Conservation (phyloP, 35 echinoderm and acorn worm genomes). For the Heliocidaris erythrogramma region DNA sequence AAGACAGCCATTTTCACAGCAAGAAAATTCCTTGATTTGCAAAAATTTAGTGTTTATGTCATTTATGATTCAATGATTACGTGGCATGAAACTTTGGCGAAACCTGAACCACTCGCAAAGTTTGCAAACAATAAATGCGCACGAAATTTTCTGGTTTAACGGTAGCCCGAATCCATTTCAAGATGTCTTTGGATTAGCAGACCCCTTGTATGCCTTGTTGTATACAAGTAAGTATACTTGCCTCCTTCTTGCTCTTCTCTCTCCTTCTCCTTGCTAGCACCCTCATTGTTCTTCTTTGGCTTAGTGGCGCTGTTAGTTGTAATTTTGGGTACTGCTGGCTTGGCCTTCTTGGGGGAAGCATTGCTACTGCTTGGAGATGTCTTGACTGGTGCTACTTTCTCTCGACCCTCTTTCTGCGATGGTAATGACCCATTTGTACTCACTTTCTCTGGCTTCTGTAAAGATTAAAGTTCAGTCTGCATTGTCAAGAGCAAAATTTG, state of each 20-base stretch:
- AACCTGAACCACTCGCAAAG: no score
- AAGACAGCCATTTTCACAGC: no score
- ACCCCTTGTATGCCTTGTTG: no score
- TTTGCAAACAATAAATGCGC: no score
- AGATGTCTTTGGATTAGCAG: no score
- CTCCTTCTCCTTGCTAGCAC: background rate
- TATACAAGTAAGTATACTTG: background rate
- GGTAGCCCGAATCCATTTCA: no score
- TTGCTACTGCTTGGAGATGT: background rate
- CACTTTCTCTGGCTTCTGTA: conserved; percentile 27
- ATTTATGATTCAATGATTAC: no score
- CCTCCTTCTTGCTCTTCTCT: conserved; percentile 28
- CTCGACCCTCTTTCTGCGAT: background rate
- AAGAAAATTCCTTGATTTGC: no score
- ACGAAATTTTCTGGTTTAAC: no score
- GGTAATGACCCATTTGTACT: conserved; percentile 14
- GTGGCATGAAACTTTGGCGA: no score
- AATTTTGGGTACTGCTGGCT: conserved; percentile 39
- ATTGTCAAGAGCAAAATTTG: no score
- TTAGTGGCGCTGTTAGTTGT: background rate
- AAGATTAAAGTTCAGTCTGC: background rate
- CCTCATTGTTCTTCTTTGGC: background rate
- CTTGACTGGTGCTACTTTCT: conserved; percentile 15
- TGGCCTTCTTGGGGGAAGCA: conserved; percentile 30
- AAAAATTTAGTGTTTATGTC: no score